A percentile compares a stretch with the other conserved stretches of the same genome.
These are phyloP conservation scores for Drosophila sp. DNA, from an alignment of 1,140 invertebrate genomes.

Conservation along the genomic window DNA sequence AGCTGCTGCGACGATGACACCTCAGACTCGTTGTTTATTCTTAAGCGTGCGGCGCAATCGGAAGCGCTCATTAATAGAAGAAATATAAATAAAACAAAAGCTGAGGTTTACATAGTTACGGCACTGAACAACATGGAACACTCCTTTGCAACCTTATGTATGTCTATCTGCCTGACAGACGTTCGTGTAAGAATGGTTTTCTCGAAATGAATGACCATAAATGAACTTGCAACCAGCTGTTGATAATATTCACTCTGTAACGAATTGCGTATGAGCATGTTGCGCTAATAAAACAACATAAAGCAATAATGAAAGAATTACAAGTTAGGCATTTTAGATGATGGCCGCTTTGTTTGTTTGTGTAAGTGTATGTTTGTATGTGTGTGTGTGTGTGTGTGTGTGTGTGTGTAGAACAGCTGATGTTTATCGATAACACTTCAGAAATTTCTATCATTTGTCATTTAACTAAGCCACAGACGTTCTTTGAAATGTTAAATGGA, in stretches of 20 bases:
- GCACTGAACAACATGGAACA: neutral
- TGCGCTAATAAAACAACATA: neutral
- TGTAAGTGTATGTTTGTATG: no score
- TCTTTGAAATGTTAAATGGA: neutral
- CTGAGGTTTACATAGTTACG: slow-evolving; percentile 28
- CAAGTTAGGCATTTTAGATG: slow-evolving; percentile 6
- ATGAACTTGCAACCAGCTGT: slow-evolving; percentile 1
- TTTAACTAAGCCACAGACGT: neutral
- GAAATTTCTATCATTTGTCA: slow-evolving; percentile 1
- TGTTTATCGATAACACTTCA: slow-evolving; percentile 38
- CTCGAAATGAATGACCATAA: neutral
- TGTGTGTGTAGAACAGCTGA: slow-evolving; percentile 35
- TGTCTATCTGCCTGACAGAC: neutral
- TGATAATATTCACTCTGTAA: neutral
- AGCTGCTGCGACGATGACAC: slow-evolving; percentile 22
- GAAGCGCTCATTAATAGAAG: slow-evolving; percentile 24
- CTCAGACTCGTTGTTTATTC: slow-evolving; percentile 36
- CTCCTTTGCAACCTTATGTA: slow-evolving; percentile 6
- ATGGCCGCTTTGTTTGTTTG: slow-evolving; percentile 5
- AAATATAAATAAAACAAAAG: slow-evolving; percentile 40
- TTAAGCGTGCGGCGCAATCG: slow-evolving; percentile 16
- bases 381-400: neutral
- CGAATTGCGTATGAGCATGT: neutral
- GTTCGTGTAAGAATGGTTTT: neutral
- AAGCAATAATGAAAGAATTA: slow-evolving; percentile 1